Percentiles rank a stretch among this genome's conserved stretches.
phyloP scores from a whole-genome alignment of 1,140 invertebrate species.

The Vanessa tameamea region DNA sequence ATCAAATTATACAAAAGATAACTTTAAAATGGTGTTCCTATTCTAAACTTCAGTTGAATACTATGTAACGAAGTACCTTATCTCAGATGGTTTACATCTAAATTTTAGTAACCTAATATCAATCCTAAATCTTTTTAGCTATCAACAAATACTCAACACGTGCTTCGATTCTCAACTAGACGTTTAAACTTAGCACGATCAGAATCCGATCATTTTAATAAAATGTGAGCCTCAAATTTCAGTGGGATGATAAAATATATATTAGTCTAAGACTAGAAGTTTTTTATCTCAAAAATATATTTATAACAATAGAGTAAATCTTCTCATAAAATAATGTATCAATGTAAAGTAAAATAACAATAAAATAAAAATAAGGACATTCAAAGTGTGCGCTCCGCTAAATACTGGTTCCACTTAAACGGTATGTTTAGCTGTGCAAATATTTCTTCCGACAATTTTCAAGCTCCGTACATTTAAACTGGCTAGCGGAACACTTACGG shows the following conservation, averaged over 20 bases:
- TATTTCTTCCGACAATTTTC: conserved; percentile 36
- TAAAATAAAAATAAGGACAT: not conserved
- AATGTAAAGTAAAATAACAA: not conserved
- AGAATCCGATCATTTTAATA: conserved; percentile 13
- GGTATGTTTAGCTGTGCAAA: conserved; percentile 24
- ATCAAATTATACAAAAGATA: too few relatives aligned
- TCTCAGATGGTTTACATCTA: conserved; percentile 7
- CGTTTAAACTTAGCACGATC: conserved; percentile 17
- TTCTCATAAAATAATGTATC: not conserved
- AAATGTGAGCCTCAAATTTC: conserved; percentile 16
- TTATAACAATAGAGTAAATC: not conserved
- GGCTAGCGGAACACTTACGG: conserved; percentile 35
- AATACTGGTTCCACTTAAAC: conserved; percentile 17
- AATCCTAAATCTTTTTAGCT: conserved; percentile 16
- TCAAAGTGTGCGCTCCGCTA: not conserved
- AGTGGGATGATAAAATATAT: conserved; percentile 10
- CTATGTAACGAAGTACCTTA: not conserved
- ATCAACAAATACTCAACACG: conserved; percentile 20
- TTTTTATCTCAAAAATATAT: not conserved
- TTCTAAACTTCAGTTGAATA: too few relatives aligned
- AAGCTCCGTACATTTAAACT: conserved; percentile 32
- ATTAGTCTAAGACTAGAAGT: not conserved
- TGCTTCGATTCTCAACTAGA: conserved; percentile 17
- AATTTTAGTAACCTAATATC: conserved; percentile 22
- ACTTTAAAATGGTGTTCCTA: too few relatives aligned